Evolutionary conservation across 2,888 invertebrate genomes (phyloP), one percentile per base, ranked within the genome.

Genomic region (Adelphocoris suturalis): DNA sequence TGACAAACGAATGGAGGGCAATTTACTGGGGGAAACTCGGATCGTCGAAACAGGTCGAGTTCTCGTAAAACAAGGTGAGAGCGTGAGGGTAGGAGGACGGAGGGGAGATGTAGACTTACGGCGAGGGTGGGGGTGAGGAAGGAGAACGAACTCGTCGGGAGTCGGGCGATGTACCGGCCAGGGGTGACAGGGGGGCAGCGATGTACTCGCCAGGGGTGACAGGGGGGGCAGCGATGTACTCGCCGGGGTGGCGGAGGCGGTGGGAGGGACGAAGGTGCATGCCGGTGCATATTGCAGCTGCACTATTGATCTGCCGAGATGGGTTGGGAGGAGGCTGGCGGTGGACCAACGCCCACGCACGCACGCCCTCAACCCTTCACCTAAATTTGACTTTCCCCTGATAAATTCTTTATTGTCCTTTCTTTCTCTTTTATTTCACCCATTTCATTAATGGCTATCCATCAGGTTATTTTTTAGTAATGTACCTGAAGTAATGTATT

Each of bases 251-350:
- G 37, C 3, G 37, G 37, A 46, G 86, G 23, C 37, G 27, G 46
- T 23, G 75, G 19, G 52, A 27, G 48, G 87, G n/a, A 28, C 75
- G 86, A 78, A 23, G 88, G 82, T 89, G 81, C 82, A 89, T 82
- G 82, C 82, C 82, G 81, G 89, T 89, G 89, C 89, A 89, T 89
- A 89, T 89, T 89, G 89, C 89, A 89, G 89, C 75, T 89, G 89
- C 89, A 89, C 89, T 81, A 82, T 82, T 81, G 81, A 89, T 89
- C 82, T 48, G 68, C 48, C 80, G 9, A 46, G 61, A 52, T 28
- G 86, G 19, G 47, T 46, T 23, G 68, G 19, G 27, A 23, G 23
- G 68, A 48, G 47, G 80, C 68, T n/a, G 19, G 27, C 7, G 11
- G 68, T 19, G 47, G 46, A 28, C n/a, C 46, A 19, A 80, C 28